Evolutionary conservation across 1,140 invertebrate genomes (phyloP), one percentile per base, ranked within the genome.

Genomic region (Ooceraea biroi): DNA sequence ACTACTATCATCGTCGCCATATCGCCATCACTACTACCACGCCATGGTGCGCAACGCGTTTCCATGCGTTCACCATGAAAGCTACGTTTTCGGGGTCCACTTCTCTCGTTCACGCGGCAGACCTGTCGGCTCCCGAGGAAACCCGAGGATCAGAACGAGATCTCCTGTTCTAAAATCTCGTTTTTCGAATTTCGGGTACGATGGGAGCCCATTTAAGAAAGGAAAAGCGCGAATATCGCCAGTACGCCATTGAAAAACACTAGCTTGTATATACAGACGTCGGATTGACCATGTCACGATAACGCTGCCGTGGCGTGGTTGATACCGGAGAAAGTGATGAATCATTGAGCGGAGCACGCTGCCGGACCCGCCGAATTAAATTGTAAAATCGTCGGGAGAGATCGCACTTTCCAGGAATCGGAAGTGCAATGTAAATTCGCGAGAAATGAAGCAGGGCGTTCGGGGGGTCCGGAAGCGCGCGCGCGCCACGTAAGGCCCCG

Each of bases 1-100:
- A 85, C 73, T 82, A 85, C 83, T 73, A 77, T 87, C 85, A 85
- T 87, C 84, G 22, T 84, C 83, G 78, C 71, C 91, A 85, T 85
- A 80, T 84, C 57, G 72, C 80, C 84, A 80, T 86, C 86, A 82
- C 86, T 55, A 89, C 82, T 71, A 86, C 85, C 73, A 84, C 63
- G 82, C 44, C 84, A 50, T 72, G 55, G 65, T 60, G 69, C 83
- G 50, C 82, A 55, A 11, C 27, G 68, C 72, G 73, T 69, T 89
- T 74, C 46, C 83, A 36, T 73, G n/a, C 68, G 55, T 48, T 74
- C 60, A 17, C 44, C 19, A 48, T 78, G 68, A 44, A 85, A 2
- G 44, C 17, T 36, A 36, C 2, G 22, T 30, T 27, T 19, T 65
- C 60, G 25, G 12, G 46, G 46, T n/a, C 52, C 63, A n/a, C n/a